Conservation (phyloP, 2,888 invertebrate genomes). For the Drosophila paranaensis region DNA sequence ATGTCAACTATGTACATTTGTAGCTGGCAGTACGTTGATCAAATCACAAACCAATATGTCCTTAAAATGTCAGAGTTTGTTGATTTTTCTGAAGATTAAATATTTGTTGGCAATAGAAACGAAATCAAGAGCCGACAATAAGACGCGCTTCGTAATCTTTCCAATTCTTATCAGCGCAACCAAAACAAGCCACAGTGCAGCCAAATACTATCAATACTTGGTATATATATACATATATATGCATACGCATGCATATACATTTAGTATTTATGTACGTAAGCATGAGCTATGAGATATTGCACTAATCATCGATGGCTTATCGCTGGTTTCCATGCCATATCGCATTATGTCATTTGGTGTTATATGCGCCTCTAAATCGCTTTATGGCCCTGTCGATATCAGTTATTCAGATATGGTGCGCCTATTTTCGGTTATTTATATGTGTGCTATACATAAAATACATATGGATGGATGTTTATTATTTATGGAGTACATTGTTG, state of each 20-base stretch:
- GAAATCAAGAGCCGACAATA: slow-evolving; percentile 2
- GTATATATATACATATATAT: not conserved
- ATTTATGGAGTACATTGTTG: slow-evolving; percentile 46
- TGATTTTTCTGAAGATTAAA: slow-evolving; percentile 4
- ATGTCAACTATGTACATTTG: not conserved
- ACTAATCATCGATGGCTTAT: slow-evolving; percentile 31
- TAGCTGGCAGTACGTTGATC: not conserved
- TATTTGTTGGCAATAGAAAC: not conserved
- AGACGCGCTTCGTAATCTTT: slow-evolving; percentile 22
- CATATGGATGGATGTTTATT: slow-evolving; percentile 16
- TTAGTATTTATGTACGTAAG: slow-evolving; percentile 3
- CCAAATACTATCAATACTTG: slow-evolving; percentile 23
- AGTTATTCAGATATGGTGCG: slow-evolving; percentile 46
- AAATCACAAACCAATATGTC: slow-evolving; percentile 2
- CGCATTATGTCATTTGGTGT: slow-evolving; percentile 27
- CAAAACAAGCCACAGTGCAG: not conserved
- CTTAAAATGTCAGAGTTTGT: not conserved
- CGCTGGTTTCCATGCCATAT: slow-evolving; percentile 30
- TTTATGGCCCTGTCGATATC: slow-evolving; percentile 58
- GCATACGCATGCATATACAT: not conserved
- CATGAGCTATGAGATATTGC: slow-evolving; percentile 18
- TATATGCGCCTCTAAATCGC: slow-evolving; percentile 47
- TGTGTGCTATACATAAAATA: not conserved
- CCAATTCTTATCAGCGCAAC: slow-evolving; percentile 19
- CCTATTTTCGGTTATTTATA: slow-evolving; percentile 47